Conservation (phyloP, 2,888 invertebrate species). For the Harpalus rubripes region DNA sequence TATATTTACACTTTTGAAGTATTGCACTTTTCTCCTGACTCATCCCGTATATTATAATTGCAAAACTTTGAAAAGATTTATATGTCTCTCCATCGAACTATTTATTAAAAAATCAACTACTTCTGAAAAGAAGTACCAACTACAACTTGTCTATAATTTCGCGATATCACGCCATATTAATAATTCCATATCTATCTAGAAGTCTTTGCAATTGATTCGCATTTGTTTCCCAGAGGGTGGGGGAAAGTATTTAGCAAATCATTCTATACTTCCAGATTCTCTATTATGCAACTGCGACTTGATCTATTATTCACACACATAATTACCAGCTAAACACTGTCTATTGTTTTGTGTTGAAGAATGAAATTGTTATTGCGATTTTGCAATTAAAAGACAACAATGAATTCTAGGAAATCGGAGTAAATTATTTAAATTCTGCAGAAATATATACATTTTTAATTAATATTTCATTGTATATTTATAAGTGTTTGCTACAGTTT, state of each 20-base stretch:
- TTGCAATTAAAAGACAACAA: neutral
- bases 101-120: neutral
- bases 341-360: neutral
- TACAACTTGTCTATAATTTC: neutral
- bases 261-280: neutral
- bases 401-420: neutral
- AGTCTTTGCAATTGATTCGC: conserved; percentile 7
- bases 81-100: neutral
- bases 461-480: neutral
- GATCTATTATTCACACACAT: neutral
- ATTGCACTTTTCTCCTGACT: too few relatives aligned
- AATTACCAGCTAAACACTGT: neutral
- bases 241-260: conserved; percentile 10
- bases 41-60: too few relatives aligned
- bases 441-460: neutral
- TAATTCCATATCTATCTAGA: neutral
- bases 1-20: too few relatives aligned
- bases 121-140: neutral
- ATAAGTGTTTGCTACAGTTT: neutral
- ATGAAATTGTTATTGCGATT: conserved; percentile 5
- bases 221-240: neutral
- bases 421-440: neutral
- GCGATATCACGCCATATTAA: neutral
- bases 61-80: too few relatives aligned
- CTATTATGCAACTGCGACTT: neutral